These are phyloP conservation scores for Bemisia tabaci DNA, from an alignment of 1,140 invertebrate genomes.

Conservation along the genomic window DNA sequence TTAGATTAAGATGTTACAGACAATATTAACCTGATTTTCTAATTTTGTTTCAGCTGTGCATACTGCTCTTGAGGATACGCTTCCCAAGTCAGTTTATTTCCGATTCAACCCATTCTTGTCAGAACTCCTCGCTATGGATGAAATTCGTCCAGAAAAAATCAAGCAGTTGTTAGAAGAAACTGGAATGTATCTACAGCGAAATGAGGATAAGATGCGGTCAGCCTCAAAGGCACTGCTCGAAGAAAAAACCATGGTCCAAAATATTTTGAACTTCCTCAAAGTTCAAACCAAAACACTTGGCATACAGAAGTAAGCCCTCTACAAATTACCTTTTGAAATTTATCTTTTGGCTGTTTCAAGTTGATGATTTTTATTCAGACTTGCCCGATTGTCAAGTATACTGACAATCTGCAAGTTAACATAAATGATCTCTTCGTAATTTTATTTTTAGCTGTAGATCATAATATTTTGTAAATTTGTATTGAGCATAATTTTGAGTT, in stretches of 20 bases:
- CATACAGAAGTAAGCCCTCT: not conserved
- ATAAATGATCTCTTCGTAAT: too few species aligned
- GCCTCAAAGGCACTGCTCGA: conserved; percentile 37
- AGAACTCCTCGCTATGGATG: conserved; percentile 68
- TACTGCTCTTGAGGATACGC: conserved; percentile 61
- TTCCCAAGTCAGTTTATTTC: conserved; percentile 66
- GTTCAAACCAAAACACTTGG: conserved; percentile 1
- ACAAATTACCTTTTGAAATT: too few species aligned
- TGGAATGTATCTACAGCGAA: conserved; percentile 57
- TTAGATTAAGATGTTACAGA: too few species aligned
- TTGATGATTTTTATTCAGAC: too few species aligned
- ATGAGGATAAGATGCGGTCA: conserved; percentile 55
- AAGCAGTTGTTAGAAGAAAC: conserved; percentile 47
- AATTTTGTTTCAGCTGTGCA: conserved; percentile 50
- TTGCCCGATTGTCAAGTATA: too few species aligned
- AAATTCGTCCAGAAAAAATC: conserved; percentile 55
- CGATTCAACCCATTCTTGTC: conserved; percentile 83
- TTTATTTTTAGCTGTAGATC: too few species aligned
- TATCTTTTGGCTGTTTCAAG: too few species aligned
- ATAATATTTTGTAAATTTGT: too few species aligned
- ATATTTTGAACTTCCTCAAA: conserved; percentile 2
- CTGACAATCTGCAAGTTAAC: too few species aligned
- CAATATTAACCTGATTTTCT: too few species aligned
- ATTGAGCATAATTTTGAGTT: too few species aligned
- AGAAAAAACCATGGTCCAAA: conserved; percentile 25